Evolutionary conservation across 2,888 invertebrate species (phyloP), one percentile per base, ranked within the genome.

Genomic region (Panopea generosa): DNA sequence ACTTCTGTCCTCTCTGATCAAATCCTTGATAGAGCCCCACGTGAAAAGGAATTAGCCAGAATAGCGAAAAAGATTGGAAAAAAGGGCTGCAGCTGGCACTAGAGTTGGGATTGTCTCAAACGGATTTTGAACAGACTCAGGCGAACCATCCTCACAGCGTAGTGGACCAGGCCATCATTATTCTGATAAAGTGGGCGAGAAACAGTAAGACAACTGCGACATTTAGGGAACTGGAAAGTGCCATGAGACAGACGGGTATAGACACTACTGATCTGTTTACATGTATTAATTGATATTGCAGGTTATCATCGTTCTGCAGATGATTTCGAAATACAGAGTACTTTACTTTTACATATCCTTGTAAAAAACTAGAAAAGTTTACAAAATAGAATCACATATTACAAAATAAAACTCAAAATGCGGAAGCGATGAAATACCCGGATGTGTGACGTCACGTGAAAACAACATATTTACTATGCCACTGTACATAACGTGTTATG

Each of bases 61-160:
- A 57, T 57, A 11, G 38, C 57, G 2, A 38, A 40, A 11, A n/a
- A 57, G 7, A 57, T 57, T 14, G 57, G 57, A 6, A 57, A 43
- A 14, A 40, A 57, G 38, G 40, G 22, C 22, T 20, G 22, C 16
- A 38, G 2, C 24, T 57, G 9, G 57, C 22, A 20, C 14, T 57
- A 6, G 57, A 57, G 38, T 40, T 57, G 3, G 57, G 57, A 22
- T 24, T 57, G 2, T 22, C 38, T 2, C 40, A 57, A 18, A 24
- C 57, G 7, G 57, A 57, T 11, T 40, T 57, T 1, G 57, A 57
- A 24, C 57, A 57, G 3, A 40, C 40, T 43, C 18, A 22, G 40
- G 24, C 40, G n/a, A 40, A 57, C 2, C 18, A n/a, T 4, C 33
- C 33, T 33, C 4, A 20, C 3, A 57, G 40, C 2, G 11, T 38